Evolutionary conservation across 2,113 vertebrate species (phyloP), one percentile per base, ranked within the genome.

Genomic region (Takifugu flavidus): DNA sequence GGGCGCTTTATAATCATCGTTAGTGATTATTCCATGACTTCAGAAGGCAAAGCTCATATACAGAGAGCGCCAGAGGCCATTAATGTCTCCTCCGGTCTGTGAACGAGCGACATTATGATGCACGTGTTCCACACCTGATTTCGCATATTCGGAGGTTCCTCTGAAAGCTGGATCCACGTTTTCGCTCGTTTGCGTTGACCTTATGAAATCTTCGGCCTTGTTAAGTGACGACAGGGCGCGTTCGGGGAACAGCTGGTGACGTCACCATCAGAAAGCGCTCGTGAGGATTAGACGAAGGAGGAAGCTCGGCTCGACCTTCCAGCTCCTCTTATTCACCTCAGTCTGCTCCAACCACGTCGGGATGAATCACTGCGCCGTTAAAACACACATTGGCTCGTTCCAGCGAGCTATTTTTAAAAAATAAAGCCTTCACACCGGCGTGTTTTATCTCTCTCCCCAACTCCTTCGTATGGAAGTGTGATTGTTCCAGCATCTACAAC

Each of bases 61-160:
- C 13, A 81, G 82, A 85, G 77, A 26, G 50, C 51, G 7, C 45
- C 78, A 4, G 39, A 50, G 27, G 70, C 70, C 76, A 44, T 81
- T 76, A 79, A 78, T 74, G 42, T 49, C 54, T 81, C 77, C 84
- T 59, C 85, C 86, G 81, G 2, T 79, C 59, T 6, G 43, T 4
- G 49, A 74, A 60, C 13, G 54, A 69, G 73, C 52, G 65, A 42
- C 73, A 39, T 39, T 39, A 39, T 39, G 63, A 53, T 53, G 61
- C 75, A 82, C 67, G 77, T 87, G 80, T 62, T 62, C 10, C 53
- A 68, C 80, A 85, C 76, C 66, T 81, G 78, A 78, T 74, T 71
- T 74, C 6, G 28, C 13, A 65, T 65, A 51, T 71, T 49, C 45
- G n/a, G 42, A 66, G 59, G 58, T 1, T 39, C 34, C 34, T 39